Percentiles rank a stretch among this genome's conserved stretches.
phyloP scores from a whole-genome alignment of 2,113 vertebrate species.

The Egretta garzetta region DNA sequence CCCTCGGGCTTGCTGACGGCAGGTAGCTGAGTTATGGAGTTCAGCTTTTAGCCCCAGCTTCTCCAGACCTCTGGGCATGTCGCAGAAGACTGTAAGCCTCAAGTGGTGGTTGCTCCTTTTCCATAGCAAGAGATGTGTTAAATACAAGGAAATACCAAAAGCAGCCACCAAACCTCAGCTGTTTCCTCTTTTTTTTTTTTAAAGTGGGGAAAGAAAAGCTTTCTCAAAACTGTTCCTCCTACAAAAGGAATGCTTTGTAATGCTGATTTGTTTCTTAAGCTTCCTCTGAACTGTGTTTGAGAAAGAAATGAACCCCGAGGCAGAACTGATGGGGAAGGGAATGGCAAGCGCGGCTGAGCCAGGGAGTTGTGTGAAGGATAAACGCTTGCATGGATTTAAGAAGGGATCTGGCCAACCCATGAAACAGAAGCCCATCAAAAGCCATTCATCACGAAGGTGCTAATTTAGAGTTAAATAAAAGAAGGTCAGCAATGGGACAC shows the following conservation, averaged over 20 bases:
- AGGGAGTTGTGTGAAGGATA: background rate
- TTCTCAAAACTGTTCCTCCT: background rate
- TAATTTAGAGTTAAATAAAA: background rate
- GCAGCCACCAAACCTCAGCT: background rate
- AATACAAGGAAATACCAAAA: constrained; percentile 1
- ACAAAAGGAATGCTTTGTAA: constrained; percentile 10
- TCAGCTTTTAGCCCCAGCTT: background rate
- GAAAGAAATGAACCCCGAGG: constrained; percentile 32
- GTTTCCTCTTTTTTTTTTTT: background rate
- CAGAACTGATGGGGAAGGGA: background rate
- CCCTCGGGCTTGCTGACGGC: background rate
- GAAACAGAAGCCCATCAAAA: background rate
- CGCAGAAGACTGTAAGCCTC: background rate
- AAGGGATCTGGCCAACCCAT: background rate
- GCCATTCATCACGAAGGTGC: background rate
- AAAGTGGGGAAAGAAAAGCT: background rate
- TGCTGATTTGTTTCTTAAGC: background rate
- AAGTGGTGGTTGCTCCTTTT: background rate
- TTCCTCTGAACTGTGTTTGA: background rate
- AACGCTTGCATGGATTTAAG: background rate
- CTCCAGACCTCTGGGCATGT: background rate
- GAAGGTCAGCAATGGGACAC: accelerated
- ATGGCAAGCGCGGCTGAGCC: background rate
- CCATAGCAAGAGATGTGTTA: background rate
- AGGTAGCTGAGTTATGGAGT: background rate